Evolutionary conservation across 2,888 invertebrate genomes (phyloP), one percentile per base, ranked within the genome.

Genomic region (Eurois occulta): DNA sequence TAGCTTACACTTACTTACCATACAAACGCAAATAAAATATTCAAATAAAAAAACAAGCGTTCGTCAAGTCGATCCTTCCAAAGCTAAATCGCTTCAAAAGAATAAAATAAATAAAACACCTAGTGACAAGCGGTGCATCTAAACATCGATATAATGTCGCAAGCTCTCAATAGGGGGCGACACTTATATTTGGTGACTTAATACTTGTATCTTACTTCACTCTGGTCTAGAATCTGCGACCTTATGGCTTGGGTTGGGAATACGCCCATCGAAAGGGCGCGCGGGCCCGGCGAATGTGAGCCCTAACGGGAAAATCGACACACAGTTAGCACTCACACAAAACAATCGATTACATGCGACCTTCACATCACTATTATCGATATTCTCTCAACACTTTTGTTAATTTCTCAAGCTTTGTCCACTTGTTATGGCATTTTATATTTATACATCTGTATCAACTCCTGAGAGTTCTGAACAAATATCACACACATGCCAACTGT

Each of bases 241-340:
- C 98, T 98, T 97, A 99, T 97, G 97, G 98, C 98, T 97, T 98
- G 98, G 96, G 98, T 98, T 95, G 98, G 99, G 97, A 98, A 99
- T 95, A 98, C 98, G 93, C 99, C 99, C 98, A 98, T 98, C 92
- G 98, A 98, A 92, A 98, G 98, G 95, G 98, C 98, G 95, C 99
- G 98, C 96, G 98, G 98, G 97, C 98, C 98, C 95, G 99, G 99
- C 96, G 99, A 99, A 97, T 98, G 98, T 94, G 98, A 98, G 97
- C 99, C 99, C 99, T 99, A 97, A 94, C 94, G 93, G 94, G 95
- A 95, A 96, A 96, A 95, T 95, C 97, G 95, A 93, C 94, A 96
- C 95, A 96, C 96, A 93, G 97, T 97, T 97, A 96, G 97, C 97
- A 97, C 97, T 97, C 96, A 97, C 96, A 96, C 95, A 95, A 95